Conservation (phyloP, 2,797 vertebrate species). For the Carduelis carduelis region DNA sequence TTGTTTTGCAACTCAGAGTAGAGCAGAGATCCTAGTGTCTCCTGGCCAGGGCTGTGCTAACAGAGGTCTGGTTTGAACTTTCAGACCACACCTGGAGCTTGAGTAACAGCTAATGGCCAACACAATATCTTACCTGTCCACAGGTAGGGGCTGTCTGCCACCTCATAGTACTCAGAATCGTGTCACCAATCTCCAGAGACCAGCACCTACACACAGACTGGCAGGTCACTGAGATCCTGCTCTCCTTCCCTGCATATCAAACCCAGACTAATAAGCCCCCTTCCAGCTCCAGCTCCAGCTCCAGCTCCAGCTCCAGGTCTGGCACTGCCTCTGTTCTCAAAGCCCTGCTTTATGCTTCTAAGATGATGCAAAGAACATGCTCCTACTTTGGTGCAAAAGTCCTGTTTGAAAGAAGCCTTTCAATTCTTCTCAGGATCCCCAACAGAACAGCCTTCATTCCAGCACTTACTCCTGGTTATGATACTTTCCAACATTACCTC, state of each 20-base stretch:
- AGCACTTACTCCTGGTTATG: not conserved
- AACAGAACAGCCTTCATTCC: not conserved
- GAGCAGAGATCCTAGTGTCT: not conserved
- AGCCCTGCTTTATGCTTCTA: not conserved
- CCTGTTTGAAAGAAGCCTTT: not conserved
- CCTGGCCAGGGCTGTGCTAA: not conserved
- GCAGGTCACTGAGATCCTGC: not conserved
- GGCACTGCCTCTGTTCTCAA: not conserved
- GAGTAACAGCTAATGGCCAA: not conserved
- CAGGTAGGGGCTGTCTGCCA: not conserved
- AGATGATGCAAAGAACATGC: not conserved
- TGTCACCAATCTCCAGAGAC: not conserved
- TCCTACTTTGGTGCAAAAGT: not conserved
- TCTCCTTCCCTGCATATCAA: not conserved
- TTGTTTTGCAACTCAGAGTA: not conserved
- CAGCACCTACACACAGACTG: not conserved
- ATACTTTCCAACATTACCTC: not conserved
- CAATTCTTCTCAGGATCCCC: not conserved
- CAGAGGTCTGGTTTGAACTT: not conserved
- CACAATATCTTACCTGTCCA: not conserved
- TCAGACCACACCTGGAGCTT: not conserved
- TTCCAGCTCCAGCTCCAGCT: not conserved
- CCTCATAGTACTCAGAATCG: not conserved
- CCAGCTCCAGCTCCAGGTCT: not conserved
- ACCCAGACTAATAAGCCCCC: not conserved